Conservation (phyloP, 2,888 invertebrate species). For the Tinea trinotella region DNA sequence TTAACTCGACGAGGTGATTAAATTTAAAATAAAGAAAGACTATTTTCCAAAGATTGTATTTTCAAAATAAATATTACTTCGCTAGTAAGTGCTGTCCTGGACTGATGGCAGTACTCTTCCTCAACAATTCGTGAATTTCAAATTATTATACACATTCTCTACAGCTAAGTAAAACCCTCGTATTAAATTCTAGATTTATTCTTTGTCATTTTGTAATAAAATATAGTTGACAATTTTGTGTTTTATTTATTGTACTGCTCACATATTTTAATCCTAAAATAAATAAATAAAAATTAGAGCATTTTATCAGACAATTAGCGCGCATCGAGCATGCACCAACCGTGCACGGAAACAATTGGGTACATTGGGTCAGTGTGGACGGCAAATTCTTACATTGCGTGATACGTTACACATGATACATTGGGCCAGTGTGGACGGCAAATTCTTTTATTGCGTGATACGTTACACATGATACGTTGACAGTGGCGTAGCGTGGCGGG, state of each 20-base stretch:
- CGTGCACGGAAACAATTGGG: no score
- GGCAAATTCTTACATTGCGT: no score
- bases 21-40: constrained; percentile 10
- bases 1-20: constrained; percentile 1
- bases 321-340: background rate
- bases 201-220: constrained; percentile 82
- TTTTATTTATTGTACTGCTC: constrained; percentile 28
- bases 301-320: background rate
- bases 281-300: no score
- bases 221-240: constrained; percentile 63
- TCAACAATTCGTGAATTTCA: background rate
- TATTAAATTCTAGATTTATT: constrained; percentile 78
- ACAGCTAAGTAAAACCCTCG: constrained; percentile 23
- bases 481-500: no score
- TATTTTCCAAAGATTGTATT: constrained; percentile 14
- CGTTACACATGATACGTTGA: no score
- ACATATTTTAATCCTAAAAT: no score
- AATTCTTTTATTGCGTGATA: no score
- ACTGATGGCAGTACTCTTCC: background rate
- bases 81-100: background rate
- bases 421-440: no score
- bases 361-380: no score
- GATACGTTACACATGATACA: no score
- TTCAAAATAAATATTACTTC: constrained; percentile 1
- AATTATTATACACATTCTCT: constrained; percentile 2